Base-by-base conservation (phyloP, 2,888 invertebrate genomes). In the Tryphoninae sp. region DNA sequence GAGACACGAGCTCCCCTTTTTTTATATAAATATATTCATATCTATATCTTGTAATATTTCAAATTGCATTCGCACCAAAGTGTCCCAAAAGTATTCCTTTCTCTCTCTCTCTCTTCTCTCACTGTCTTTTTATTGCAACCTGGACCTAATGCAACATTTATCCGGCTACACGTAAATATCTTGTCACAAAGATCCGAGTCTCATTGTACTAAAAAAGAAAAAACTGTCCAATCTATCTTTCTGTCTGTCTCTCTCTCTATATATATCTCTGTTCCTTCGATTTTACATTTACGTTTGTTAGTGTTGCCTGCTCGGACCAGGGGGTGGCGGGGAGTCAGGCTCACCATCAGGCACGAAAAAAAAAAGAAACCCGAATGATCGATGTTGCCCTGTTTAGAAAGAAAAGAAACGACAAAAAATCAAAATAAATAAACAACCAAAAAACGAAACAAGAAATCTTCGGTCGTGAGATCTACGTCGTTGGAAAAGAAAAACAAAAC, bases 261-360 rank as follows among this genome's bases (percentile, higher is more conserved):
- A 53, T 59, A 42, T 75, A 19, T 58, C 53, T 81, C 74, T 80
- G 58, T 73, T 75, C 61, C 80, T 75, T 77, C 82, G 84, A 77
- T 75, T 83, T 81, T 86, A 84, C 85, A 85, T 85, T 86, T 89
- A 83, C 87, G 88, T 85, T 89, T 88, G 89, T 91, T 89, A 90
- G 88, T 90, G 89, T 91, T 91, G 91, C 91, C 91, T 92, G 92
- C 89, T 90, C 88, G 91, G 90, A 90, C 90, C 90, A 88, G 89
- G 91, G 89, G 91, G 90, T 90, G 89, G 90, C 90, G 91, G 90
- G 91, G 92, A 92, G 92, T 92, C 92, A 92, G 91, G 91, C 90
- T 91, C 92, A 91, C 89, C 91, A 91, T 92, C 92, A 92, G 91
- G 92, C 92, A 91, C 91, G 90, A 89, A 89, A 88, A 88, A 85